Conservation (phyloP, 2,797 vertebrate species). For the Hypotaenidia okinawae region DNA sequence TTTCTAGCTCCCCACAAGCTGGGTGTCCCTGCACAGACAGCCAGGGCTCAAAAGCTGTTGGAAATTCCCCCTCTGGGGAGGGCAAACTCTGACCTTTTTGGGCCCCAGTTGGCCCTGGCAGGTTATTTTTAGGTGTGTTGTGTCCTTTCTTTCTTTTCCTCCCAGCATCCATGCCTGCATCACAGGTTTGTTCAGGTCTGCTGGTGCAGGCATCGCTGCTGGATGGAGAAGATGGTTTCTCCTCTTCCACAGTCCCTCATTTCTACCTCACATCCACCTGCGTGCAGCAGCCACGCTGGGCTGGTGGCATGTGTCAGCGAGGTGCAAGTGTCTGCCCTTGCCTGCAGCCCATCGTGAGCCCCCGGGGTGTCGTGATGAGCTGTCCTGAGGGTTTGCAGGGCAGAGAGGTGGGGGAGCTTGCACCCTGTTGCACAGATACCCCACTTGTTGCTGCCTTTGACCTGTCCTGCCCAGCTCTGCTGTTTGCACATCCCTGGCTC, state of each 20-base stretch:
- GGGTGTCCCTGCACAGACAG: background rate
- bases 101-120: background rate
- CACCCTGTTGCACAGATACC: background rate
- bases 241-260: slow-evolving; percentile 27
- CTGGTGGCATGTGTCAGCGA: slow-evolving; percentile 67
- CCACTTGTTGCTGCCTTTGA: background rate
- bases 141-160: background rate
- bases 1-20: background rate
- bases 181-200: background rate
- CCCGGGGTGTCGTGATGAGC: slow-evolving; percentile 15
- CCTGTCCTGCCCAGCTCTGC: background rate
- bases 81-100: background rate
- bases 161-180: accelerated
- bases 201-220: background rate
- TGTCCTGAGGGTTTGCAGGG: background rate
- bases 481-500: background rate
- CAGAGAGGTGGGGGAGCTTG: background rate
- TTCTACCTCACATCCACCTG: slow-evolving; percentile 66
- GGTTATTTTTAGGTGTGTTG: background rate
- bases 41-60: background rate
- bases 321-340: slow-evolving; percentile 56
- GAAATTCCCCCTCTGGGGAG: background rate
- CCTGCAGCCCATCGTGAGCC: slow-evolving; percentile 50
- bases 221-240: background rate
- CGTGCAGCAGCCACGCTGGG: slow-evolving; percentile 10